Conservation (phyloP, 2,888 invertebrate species). For the Drosophila quinaria region DNA sequence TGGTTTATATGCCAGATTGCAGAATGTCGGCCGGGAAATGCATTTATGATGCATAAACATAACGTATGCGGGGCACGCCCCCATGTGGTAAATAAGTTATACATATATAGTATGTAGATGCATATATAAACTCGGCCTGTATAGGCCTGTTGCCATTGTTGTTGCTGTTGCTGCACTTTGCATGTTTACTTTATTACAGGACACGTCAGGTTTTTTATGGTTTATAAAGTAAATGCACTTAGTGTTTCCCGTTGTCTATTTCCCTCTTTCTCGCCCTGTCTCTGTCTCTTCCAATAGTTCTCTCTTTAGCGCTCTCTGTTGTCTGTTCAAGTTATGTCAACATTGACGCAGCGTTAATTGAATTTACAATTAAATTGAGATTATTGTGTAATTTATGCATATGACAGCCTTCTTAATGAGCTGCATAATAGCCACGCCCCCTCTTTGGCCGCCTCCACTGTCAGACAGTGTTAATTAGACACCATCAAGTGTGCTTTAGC, state of each 20-base stretch:
- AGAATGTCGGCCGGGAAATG: constrained; percentile 50
- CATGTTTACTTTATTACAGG: constrained; percentile 64
- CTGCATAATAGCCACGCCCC: constrained; percentile 37
- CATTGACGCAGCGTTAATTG: constrained; percentile 65
- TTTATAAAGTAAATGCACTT: constrained; percentile 51
- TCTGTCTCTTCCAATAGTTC: neutral
- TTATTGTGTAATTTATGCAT: constrained; percentile 70
- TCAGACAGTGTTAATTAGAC: constrained; percentile 19
- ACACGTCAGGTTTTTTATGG: constrained; percentile 57
- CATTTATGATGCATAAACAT: constrained; percentile 76
- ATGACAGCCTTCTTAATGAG: constrained; percentile 50
- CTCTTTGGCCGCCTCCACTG: neutral
- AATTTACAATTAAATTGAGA: constrained; percentile 72
- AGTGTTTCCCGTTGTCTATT: neutral
- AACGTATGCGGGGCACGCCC: constrained; percentile 53
- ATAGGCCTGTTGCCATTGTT: constrained; percentile 28
- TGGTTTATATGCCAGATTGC: constrained; percentile 15
- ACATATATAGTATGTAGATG: neutral
- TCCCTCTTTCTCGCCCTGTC: neutral
- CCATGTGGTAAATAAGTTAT: constrained; percentile 17
- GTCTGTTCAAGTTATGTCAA: constrained; percentile 10
- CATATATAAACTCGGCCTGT: neutral
- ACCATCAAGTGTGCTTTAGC: constrained; percentile 1
- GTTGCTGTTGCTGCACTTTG: constrained; percentile 27
- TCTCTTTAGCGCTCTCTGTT: neutral